Evolutionary conservation across 2,113 vertebrate species (phyloP), one percentile per base, ranked within the genome.

Genomic region (Crotalus horridus): DNA sequence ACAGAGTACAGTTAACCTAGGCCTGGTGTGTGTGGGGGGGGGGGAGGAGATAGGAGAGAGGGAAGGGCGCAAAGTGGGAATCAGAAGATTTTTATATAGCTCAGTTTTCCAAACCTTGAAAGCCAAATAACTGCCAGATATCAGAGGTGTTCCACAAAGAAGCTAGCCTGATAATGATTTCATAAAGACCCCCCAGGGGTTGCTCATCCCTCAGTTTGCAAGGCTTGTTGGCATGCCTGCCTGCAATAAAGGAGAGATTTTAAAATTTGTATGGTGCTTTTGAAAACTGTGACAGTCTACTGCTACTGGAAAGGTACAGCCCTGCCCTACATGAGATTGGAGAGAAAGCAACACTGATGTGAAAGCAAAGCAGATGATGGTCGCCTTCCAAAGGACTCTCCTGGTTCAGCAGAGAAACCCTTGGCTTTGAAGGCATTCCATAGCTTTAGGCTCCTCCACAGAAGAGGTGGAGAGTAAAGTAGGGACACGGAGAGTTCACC

Each of bases 301-400:
- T 93, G 88, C 48, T 88, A n/a, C 55, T n/a, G 91, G 88, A 94
- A 89, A 96, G 91, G 43, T 93, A 95, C 91, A 85, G 21, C 90
- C 88, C 48, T 86, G 33, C 91, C 51, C 74, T 90, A 20, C 46
- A 90, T 87, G 91, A 61, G 87, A 88, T 90, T 48, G 88, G 91
- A 92, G 88, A 94, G 17, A n/a, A 93, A 95, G 95, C 94, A 95
- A 95, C 94, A 95, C 91, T 87, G 91, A 86, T 0, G 5, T 81
- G 94, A 91, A 90, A 94, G 94, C 89, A 64, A 92, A 94, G 53
- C 39, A 81, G 91, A 94, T 89, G 88, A 88, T 64, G 56, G 91
- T 94, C 91, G 94, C 95, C 93, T 96, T 95, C 91, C 89, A 90
- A 93, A 90, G 92, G 87, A 58, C 94, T 89, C 59, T 90, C 91